A percentile compares a stretch with the other conserved stretches of the same genome.
These are phyloP conservation scores for Bombus pyrosoma DNA, from an alignment of 1,140 invertebrate species.

Conservation along the genomic window DNA sequence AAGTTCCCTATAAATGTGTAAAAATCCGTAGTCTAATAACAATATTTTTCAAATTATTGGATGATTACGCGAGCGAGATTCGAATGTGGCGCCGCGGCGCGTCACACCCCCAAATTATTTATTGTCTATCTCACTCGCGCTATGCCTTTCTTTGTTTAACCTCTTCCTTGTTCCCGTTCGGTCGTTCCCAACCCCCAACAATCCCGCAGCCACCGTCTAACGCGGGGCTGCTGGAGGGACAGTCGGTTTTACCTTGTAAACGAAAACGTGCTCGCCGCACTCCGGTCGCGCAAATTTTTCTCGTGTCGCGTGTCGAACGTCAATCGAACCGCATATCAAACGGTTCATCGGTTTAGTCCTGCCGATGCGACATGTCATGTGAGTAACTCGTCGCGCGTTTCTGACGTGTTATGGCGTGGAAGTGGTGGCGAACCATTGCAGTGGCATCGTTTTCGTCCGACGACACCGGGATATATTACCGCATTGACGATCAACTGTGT, in stretches of 20 bases:
- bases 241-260: conserved; percentile 34
- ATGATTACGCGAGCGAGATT: not conserved
- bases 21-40: no score
- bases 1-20: no score
- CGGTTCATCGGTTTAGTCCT: not conserved
- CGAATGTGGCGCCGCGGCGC: conserved; percentile 31
- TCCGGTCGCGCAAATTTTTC: conserved; percentile 13
- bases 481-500: conserved; percentile 34
- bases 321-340: not conserved
- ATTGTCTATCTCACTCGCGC: conserved; percentile 9
- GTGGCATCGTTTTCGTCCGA: conserved; percentile 33
- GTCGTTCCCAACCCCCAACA: conserved; percentile 58
- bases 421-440: conserved; percentile 39
- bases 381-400: conserved; percentile 33
- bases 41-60: not conserved
- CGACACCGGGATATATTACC: conserved; percentile 38
- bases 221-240: conserved; percentile 53
- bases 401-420: conserved; percentile 37
- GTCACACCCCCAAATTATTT: conserved; percentile 9
- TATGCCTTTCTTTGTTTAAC: conserved; percentile 38
- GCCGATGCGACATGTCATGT: conserved; percentile 18
- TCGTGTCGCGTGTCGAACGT: conserved; percentile 14
- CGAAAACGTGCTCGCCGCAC: conserved; percentile 13
- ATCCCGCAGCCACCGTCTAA: conserved; percentile 60
- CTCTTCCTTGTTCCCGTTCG: conserved; percentile 47